phyloP scores from a whole-genome alignment of 2,797 vertebrate species.

The Aselliscus stoliczkanus region DNA sequence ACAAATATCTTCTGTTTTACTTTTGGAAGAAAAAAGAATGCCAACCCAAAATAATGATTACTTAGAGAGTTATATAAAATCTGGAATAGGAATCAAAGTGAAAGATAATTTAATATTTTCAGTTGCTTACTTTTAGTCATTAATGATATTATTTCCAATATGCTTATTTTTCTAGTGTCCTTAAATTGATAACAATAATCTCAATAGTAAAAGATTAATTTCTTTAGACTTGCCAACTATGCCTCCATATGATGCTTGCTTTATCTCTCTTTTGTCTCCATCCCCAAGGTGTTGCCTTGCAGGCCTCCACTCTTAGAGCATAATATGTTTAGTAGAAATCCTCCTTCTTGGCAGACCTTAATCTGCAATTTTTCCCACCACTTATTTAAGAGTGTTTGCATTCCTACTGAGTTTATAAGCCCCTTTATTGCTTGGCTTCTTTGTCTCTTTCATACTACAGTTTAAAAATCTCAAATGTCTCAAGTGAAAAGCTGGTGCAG shows the following conservation, averaged over 20 bases:
- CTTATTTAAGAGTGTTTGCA: not conserved
- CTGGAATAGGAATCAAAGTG: not conserved
- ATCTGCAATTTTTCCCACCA: not conserved
- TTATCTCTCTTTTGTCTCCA: not conserved
- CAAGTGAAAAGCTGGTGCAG: not conserved
- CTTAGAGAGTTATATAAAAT: not conserved
- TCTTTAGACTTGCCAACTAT: not conserved
- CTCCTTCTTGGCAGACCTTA: not conserved
- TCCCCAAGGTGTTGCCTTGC: fast-evolving
- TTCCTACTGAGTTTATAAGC: not conserved
- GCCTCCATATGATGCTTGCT: not conserved
- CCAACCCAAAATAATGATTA: not conserved
- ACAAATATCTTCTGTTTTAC: not conserved
- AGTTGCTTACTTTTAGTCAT: not conserved
- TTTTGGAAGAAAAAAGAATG: not conserved
- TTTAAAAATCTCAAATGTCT: not conserved
- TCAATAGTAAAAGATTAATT: not conserved
- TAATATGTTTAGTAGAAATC: not conserved
- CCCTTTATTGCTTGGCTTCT: not conserved
- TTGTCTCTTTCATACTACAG: not conserved
- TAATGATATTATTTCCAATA: not conserved
- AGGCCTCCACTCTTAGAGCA: fast-evolving
- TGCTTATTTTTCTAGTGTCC: not conserved
- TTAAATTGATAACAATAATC: not conserved
- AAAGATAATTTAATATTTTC: constrained; percentile 6